Evolutionary conservation across 2,888 invertebrate genomes (phyloP).

Genomic region (Hyles lineata): DNA sequence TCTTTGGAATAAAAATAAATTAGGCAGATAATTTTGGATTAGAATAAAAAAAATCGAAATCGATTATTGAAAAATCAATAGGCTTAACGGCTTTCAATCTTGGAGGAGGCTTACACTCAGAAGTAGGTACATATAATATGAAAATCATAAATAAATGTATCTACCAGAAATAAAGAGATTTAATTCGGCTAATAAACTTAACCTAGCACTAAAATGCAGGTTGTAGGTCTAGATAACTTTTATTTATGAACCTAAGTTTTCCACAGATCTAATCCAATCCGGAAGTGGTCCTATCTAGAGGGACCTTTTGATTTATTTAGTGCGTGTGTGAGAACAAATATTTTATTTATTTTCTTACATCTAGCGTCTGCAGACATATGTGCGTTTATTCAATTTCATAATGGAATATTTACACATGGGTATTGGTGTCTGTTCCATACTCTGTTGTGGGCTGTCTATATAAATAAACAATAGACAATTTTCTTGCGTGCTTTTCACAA

Average conservation of each 20-base stretch:
- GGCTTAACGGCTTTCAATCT: too few relatives aligned
- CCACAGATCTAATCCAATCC: neutral
- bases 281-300: slow-evolving; percentile 11
- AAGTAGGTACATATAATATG: too few relatives aligned
- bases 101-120: too few relatives aligned
- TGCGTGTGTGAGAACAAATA: neutral
- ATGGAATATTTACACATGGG: slow-evolving; percentile 25
- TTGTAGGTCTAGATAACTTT: too few relatives aligned
- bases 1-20: too few relatives aligned
- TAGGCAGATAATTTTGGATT: too few relatives aligned
- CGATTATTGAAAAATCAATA: too few relatives aligned
- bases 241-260: neutral
- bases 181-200: too few relatives aligned
- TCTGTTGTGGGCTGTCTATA: neutral
- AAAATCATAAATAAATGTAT: too few relatives aligned
- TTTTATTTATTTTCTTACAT: slow-evolving; percentile 24
- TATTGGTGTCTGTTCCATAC: neutral
- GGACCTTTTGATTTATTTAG: slow-evolving; percentile 25
- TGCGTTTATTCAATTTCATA: slow-evolving; percentile 25
- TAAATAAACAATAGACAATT: neutral
- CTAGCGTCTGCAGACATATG: slow-evolving; percentile 5
- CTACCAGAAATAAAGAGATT: too few relatives aligned
- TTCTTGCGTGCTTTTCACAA: neutral
- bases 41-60: too few relatives aligned
- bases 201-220: too few relatives aligned